phyloP scores from a whole-genome alignment of 2,888 invertebrate genomes.

The Troglohyphantes excavatus region DNA sequence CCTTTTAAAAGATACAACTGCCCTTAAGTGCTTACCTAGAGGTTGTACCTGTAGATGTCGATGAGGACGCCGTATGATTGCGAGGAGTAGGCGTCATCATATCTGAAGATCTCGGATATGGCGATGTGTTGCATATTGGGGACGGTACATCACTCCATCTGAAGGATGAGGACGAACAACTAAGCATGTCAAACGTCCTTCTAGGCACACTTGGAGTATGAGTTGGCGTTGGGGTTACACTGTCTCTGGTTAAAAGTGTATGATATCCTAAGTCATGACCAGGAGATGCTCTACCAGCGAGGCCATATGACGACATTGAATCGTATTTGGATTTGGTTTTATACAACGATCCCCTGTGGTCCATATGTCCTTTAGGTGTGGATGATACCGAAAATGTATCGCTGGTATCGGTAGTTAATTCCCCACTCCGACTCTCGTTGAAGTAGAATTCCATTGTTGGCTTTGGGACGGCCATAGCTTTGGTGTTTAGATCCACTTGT shows the following conservation, averaged over 20 bases:
- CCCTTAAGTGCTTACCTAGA: neutral
- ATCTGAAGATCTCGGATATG: conserved; percentile 64
- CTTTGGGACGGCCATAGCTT: conserved; percentile 44
- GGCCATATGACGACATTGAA: conserved; percentile 56
- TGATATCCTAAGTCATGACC: conserved; percentile 76
- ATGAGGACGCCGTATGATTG: conserved; percentile 34
- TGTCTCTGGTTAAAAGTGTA: conserved; percentile 70
- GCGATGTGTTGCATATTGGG: conserved; percentile 63
- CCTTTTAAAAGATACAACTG: too few species aligned
- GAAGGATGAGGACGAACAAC: conserved; percentile 66
- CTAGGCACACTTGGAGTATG: conserved; percentile 63
- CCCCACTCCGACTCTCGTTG: conserved; percentile 51
- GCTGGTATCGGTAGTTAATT: conserved; percentile 55
- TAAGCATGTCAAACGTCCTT: conserved; percentile 58
- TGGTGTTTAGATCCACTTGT: neutral
- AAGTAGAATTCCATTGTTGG: conserved; percentile 68
- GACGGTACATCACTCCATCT: conserved; percentile 69
- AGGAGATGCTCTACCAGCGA: conserved; percentile 71
- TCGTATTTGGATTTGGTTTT: conserved; percentile 56
- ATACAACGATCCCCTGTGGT: conserved; percentile 57
- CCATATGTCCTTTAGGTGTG: conserved; percentile 48
- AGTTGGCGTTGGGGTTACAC: conserved; percentile 63
- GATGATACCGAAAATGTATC: conserved; percentile 64
- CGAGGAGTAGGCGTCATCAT: conserved; percentile 46
- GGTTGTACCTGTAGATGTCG: conserved; percentile 21